Percentiles rank a stretch among this genome's conserved stretches.
These are phyloP conservation scores for Exaiptasia diaphana DNA, from an alignment of 64 coral and sea anemone genomes.

Conservation along the genomic window DNA sequence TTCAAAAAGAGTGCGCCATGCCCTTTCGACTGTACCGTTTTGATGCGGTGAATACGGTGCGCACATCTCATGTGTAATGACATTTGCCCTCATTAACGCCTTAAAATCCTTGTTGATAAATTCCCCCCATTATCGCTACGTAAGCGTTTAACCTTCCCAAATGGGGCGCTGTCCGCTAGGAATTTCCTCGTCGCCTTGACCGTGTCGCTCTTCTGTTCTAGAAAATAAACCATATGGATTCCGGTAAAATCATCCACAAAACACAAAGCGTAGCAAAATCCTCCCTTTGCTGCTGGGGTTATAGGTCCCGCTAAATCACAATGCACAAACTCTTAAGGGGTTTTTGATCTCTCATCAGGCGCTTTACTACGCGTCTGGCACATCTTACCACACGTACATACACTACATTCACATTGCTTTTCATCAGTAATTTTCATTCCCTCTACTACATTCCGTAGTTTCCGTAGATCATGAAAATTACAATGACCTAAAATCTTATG, in stretches of 20 bases:
- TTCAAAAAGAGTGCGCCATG: constrained; percentile 46
- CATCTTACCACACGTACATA: constrained; percentile 38
- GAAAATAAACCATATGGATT: constrained; percentile 11
- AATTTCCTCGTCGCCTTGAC: constrained; percentile 7
- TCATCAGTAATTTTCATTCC: constrained; percentile 51
- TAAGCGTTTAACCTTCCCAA: constrained; percentile 20
- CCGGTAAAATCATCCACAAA: constrained; percentile 40
- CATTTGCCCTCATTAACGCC: not conserved
- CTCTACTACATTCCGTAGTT: constrained; percentile 46
- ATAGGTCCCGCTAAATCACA: constrained; percentile 45
- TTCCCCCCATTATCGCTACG: constrained; percentile 16
- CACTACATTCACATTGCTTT: constrained; percentile 20
- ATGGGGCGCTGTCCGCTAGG: constrained; percentile 26
- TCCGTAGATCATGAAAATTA: constrained; percentile 65
- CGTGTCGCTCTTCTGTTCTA: constrained; percentile 35
- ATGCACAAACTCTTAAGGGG: constrained; percentile 39
- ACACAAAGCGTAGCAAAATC: constrained; percentile 17
- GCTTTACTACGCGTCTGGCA: constrained; percentile 26
- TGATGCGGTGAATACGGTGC: constrained; percentile 24
- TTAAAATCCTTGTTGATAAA: constrained; percentile 13
- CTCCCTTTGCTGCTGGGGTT: constrained; percentile 15
- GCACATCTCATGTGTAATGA: constrained; percentile 27
- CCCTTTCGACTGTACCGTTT: constrained; percentile 40
- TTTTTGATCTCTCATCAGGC: constrained; percentile 20
- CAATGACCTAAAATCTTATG: constrained; percentile 74